phyloP scores from a whole-genome alignment of 1,140 invertebrate genomes.

The Diachasmimorpha longicaudata region DNA sequence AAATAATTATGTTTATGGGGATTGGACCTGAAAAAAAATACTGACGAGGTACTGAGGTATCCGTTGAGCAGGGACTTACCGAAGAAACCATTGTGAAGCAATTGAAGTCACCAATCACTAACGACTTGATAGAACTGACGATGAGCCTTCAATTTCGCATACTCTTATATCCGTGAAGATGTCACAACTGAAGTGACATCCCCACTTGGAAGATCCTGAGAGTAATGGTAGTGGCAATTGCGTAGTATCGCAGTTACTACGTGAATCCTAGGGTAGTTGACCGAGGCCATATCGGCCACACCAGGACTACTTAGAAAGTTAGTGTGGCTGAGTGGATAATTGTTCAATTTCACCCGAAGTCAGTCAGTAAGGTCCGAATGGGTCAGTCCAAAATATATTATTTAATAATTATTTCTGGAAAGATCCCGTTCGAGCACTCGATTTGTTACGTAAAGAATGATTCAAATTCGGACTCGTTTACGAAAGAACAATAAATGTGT shows the following conservation, averaged over 20 bases:
- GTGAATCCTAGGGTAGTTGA: slow-evolving; percentile 28
- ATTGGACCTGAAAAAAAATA: background rate
- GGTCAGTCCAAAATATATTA: background rate
- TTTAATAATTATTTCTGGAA: background rate
- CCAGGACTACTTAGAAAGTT: slow-evolving; percentile 23
- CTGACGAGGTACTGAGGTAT: background rate
- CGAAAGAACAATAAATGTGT: slow-evolving; percentile 28
- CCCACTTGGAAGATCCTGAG: background rate
- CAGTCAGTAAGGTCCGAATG: no score
- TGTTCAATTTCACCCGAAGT: no score
- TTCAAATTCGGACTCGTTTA: slow-evolving; percentile 12
- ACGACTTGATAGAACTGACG: slow-evolving; percentile 18
- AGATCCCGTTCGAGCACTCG: background rate
- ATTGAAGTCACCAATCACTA: slow-evolving; percentile 12
- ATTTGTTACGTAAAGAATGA: slow-evolving; percentile 14
- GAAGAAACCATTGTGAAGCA: slow-evolving; percentile 22
- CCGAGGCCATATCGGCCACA: slow-evolving; percentile 19
- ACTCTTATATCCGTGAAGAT: slow-evolving; percentile 26
- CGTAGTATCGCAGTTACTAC: background rate
- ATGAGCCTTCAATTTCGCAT: slow-evolving; percentile 11
- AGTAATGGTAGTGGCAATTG: background rate
- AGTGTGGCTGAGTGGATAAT: background rate
- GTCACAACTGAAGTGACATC: slow-evolving; percentile 24
- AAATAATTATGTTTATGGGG: no score
- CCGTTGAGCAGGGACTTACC: slow-evolving; percentile 10